Conservation (phyloP, 2,797 vertebrate genomes). For the Rhodeus uyekii region DNA sequence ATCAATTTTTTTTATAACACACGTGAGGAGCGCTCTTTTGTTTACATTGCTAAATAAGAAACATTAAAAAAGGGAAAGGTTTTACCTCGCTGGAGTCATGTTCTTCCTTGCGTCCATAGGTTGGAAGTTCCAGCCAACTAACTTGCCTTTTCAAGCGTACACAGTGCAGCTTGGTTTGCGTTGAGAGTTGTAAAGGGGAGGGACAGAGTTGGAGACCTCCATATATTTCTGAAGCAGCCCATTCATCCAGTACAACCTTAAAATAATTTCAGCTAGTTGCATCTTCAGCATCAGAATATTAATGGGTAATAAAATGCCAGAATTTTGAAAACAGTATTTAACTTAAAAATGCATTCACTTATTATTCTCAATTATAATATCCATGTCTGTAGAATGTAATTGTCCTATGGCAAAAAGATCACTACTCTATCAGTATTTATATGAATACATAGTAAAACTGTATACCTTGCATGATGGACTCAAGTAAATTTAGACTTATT, state of each 20-base stretch:
- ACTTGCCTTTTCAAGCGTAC: slow-evolving; percentile 48
- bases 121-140: slow-evolving; percentile 12
- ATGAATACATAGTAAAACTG: not conserved
- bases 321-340: not conserved
- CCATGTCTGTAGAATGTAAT: not conserved
- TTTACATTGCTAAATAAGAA: not conserved
- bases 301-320: not conserved
- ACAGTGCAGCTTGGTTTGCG: slow-evolving; percentile 38
- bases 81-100: slow-evolving; percentile 27
- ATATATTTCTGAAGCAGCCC: not conserved
- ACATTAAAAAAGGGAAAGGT: not conserved
- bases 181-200: slow-evolving; percentile 63
- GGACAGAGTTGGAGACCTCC: slow-evolving; percentile 59
- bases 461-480: not conserved
- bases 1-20: not conserved
- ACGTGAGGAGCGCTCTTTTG: not conserved
- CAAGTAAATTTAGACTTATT: not conserved
- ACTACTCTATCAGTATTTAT: not conserved
- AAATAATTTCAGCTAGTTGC: not conserved
- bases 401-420: not conserved
- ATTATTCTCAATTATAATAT: too few species aligned
- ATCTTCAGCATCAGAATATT: not conserved
- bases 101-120: slow-evolving; percentile 24
- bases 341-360: not conserved
- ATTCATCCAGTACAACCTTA: not conserved